Conservation (phyloP, 2,113 vertebrate genomes). For the Austrofundulus limnaeus region DNA sequence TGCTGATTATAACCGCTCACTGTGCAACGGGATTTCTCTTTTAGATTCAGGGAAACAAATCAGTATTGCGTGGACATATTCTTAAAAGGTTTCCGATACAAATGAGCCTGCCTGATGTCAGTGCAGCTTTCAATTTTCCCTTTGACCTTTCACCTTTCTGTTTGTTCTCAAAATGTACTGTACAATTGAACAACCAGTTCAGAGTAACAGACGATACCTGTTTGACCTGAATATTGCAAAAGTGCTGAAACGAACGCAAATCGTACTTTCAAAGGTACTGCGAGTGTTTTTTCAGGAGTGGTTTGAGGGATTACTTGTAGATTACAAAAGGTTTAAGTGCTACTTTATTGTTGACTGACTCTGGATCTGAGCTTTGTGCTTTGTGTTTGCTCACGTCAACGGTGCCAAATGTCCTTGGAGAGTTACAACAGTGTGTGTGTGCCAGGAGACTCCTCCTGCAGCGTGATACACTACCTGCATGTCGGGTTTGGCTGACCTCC, state of each 20-base stretch:
- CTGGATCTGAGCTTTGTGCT: conserved; percentile 30
- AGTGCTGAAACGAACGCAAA: background rate
- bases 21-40: conserved; percentile 33
- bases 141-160: background rate
- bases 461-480: conserved; percentile 53
- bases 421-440: conserved; percentile 20
- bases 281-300: conserved; percentile 2
- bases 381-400: conserved; percentile 43
- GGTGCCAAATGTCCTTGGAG: conserved; percentile 40
- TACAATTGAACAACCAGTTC: conserved; percentile 22
- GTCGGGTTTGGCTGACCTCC: conserved; percentile 57
- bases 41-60: background rate
- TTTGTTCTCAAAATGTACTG: conserved; percentile 23
- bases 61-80: background rate
- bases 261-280: conserved; percentile 14
- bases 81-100: no score
- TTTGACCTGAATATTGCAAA: conserved; percentile 38
- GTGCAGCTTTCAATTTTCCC: background rate
- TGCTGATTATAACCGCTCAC: conserved; percentile 36
- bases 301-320: conserved; percentile 10
- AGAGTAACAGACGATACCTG: conserved; percentile 10
- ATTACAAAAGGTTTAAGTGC: conserved; percentile 45
- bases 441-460: conserved; percentile 27
- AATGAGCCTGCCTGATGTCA: no score
- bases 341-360: conserved; percentile 44